Conservation (phyloP, 2,888 invertebrate genomes). For the Palloptera scutellata region DNA sequence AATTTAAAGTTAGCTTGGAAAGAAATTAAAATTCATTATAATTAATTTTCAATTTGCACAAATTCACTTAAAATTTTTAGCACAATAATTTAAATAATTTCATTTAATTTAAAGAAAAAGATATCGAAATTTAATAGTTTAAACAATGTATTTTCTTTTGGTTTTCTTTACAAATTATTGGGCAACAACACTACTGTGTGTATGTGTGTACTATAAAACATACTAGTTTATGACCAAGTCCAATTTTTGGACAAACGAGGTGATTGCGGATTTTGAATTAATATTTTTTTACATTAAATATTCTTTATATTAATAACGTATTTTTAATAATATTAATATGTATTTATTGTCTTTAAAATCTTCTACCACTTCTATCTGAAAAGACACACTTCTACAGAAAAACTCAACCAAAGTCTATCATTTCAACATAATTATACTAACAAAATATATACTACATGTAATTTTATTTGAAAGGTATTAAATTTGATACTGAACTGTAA, state of each 20-base stretch:
- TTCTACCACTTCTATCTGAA: too few relatives aligned
- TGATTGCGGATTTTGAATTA: slow-evolving; percentile 52
- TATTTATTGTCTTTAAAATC: too few relatives aligned
- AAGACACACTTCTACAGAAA: too few relatives aligned
- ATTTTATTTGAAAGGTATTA: too few relatives aligned
- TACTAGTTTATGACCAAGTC: slow-evolving; percentile 64
- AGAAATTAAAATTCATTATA: too few relatives aligned
- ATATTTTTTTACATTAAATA: slow-evolving; percentile 29
- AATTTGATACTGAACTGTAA: too few relatives aligned
- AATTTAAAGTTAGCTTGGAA: too few relatives aligned
- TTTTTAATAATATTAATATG: too few relatives aligned
- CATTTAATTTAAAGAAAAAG: slow-evolving; percentile 17
- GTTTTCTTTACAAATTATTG: slow-evolving; percentile 40
- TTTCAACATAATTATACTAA: too few relatives aligned
- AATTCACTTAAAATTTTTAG: slow-evolving; percentile 7
- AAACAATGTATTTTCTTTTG: slow-evolving; percentile 36
- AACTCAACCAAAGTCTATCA: too few relatives aligned
- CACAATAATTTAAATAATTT: slow-evolving; percentile 5
- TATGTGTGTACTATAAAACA: slow-evolving; percentile 37
- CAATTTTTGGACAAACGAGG: slow-evolving; percentile 65
- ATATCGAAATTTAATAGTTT: slow-evolving; percentile 21
- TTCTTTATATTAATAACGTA: too few relatives aligned
- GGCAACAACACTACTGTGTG: slow-evolving; percentile 49
- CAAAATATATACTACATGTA: too few relatives aligned
- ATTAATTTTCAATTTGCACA: background rate